Base-by-base conservation (phyloP, 2,797 vertebrate species). In the Threskiornis aethiopicus region DNA sequence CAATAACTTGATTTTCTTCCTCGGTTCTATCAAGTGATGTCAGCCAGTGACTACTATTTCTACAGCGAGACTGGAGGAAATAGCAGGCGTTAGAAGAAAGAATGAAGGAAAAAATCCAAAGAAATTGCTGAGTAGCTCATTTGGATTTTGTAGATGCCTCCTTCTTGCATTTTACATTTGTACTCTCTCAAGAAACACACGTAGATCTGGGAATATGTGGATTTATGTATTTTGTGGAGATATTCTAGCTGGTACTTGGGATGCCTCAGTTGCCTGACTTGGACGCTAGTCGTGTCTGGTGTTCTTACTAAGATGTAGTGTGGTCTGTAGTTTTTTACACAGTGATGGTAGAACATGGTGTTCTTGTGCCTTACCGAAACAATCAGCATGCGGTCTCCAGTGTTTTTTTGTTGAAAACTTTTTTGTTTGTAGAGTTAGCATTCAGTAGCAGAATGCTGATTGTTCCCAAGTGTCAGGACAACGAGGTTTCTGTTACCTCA, bases 161-260 rank as follows among this genome's bases (percentile, higher is more conserved):
- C 44, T 84, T 16, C 70, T 88, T 71, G 9, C 22, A 11, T 61
- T 81, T 93, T 47, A 19, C 26, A 13, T 55, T 58, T 47, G 13
- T 46, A 2, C 18, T 78, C 46, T 73, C 20, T 69, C n/a, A 25
- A 47, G 70, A 69, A 64, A 33, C 29, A 39, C 24, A 13, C 1
- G 0, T 2, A 47, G 37, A 11, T 54, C 25, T 51, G 57, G 51
- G 33, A 41, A 46, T 47, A 3, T 0, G 0, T 52, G 17, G 51
- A 18, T 57, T 10, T 8, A 10, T 46, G 10, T 89, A 14, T 65
- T 61, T 41, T 31, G n/a, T 57, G 75, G 33, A 75, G 71, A 10
- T 59, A 26, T 31, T 65, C 41, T 26, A 42, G 41, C 35, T 82
- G 91, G 11, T 82, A 19, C 26, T 87, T 62, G 31, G 39, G 29